Conservation (phyloP, 1,140 invertebrate genomes). For the Microplitis mediator region DNA sequence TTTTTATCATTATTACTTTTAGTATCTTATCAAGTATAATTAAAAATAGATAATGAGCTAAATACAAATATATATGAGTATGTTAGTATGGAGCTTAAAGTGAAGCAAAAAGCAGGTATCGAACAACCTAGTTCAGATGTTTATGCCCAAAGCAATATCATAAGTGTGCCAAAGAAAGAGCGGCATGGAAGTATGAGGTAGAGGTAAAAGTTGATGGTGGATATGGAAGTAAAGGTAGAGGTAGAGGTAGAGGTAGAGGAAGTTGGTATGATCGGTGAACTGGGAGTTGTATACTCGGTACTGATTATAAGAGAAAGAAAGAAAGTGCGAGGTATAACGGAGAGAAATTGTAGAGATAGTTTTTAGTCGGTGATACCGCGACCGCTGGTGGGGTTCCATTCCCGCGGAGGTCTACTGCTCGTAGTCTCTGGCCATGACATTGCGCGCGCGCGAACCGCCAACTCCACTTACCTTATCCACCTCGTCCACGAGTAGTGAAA, state of each 20-base stretch:
- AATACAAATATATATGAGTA: background rate
- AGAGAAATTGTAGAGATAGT: slow-evolving; percentile 9
- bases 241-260: background rate
- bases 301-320: slow-evolving; percentile 4
- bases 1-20: too few species aligned
- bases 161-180: slow-evolving; percentile 56
- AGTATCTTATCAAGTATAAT: background rate
- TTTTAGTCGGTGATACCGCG: slow-evolving; percentile 16
- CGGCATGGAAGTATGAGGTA: too few species aligned
- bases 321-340: slow-evolving; percentile 2
- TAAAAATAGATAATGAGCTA: background rate
- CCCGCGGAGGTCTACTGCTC: too few species aligned
- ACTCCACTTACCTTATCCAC: background rate
- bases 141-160: slow-evolving; percentile 13
- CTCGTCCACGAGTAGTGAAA: slow-evolving; percentile 25
- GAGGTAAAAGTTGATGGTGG: too few species aligned
- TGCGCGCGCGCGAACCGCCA: slow-evolving; percentile 42
- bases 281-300: background rate
- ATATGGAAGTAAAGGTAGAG: background rate
- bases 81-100: background rate
- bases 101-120: background rate
- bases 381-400: too few species aligned
- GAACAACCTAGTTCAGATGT: slow-evolving; percentile 35
- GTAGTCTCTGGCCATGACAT: slow-evolving; percentile 52
- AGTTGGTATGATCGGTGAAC: background rate